Evolutionary conservation across 1,140 invertebrate genomes (phyloP).

Genomic region (Agrilus planipennis): DNA sequence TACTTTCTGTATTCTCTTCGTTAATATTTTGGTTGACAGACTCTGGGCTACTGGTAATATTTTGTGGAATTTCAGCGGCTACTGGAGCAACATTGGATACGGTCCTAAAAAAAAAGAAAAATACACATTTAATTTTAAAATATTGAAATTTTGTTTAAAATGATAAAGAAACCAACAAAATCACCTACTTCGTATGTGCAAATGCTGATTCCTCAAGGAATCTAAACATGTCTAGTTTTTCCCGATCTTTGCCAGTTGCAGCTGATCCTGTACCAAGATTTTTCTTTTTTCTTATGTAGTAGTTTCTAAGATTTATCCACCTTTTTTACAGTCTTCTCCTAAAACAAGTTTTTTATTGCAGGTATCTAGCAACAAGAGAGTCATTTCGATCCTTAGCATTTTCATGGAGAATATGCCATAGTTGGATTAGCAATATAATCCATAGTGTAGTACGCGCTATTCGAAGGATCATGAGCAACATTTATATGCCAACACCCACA

Average conservation of each 20-base stretch:
- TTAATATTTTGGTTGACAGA: too few relatives aligned
- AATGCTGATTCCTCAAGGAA: not conserved
- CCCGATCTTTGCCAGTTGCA: not conserved
- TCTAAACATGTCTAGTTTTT: not conserved
- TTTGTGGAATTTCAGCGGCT: too few relatives aligned
- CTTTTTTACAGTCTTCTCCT: not conserved
- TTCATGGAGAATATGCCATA: slow-evolving; percentile 8
- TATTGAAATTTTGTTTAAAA: too few relatives aligned
- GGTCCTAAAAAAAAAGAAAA: too few relatives aligned
- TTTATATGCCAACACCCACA: slow-evolving; percentile 5
- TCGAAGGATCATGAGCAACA: not conserved
- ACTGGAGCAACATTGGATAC: too few relatives aligned
- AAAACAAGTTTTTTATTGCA: slow-evolving; percentile 3
- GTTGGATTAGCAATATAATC: slow-evolving; percentile 4
- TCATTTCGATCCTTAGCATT: slow-evolving; percentile 7
- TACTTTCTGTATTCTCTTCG: too few relatives aligned
- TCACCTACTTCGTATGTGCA: too few relatives aligned
- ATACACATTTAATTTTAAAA: too few relatives aligned
- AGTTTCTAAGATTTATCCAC: not conserved
- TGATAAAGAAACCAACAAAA: too few relatives aligned
- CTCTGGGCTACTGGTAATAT: too few relatives aligned
- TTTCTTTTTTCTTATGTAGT: not conserved
- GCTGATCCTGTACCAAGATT: not conserved
- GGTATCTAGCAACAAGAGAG: slow-evolving; percentile 8
- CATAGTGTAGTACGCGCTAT: not conserved